Evolutionary conservation across 2,888 invertebrate species (phyloP), one percentile per base, ranked within the genome.

Genomic region (Piscicola geometra): DNA sequence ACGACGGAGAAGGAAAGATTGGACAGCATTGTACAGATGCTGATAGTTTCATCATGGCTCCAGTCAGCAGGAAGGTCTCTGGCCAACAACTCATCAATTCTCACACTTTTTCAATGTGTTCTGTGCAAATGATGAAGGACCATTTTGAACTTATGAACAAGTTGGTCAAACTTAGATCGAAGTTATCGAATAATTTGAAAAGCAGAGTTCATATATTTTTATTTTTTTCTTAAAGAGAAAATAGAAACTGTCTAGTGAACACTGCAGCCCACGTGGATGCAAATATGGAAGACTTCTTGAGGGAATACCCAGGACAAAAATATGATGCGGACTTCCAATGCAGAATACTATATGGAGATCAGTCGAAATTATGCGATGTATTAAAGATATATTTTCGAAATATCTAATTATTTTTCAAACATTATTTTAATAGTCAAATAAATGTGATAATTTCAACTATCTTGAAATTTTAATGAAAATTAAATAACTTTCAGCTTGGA

Each of bases 71-170:
- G 3, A 3, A 56, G n/a, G 60, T 56, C 15, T 3, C 5, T 25
- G 60, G 60, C n/a, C 60, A 56, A 21, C 9, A 5, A 21, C 60
- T 56, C 12, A 56, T 56, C 60, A 56, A 56, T 56, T 5, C 60
- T 56, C 60, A 56, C 60, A 56, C 60, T 5, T 56, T 56, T 56
- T 56, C 60, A 25, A 56, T 15, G n/a, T 56, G 60, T 56, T 56
- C 60, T 56, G 60, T 15, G n/a, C 21, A 15, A 25, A 18, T 18
- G 15, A 56, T 56, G 60, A 56, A 25, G 5, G 5, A n/a, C 9
- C 60, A 56, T 56, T 56, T 56, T 9, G 25, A 56, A 5, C 5
- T 25, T 18, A 56, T 56, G 60, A 56, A 18, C n/a, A 21, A 21
- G 60, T 56, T 18, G 3, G 60, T 56, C n/a, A 18, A 56, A 15